A percentile compares a stretch with the other conserved stretches of the same genome.
These are phyloP conservation scores for Tapera naevia DNA, from an alignment of 2,797 vertebrate species.

Conservation along the genomic window DNA sequence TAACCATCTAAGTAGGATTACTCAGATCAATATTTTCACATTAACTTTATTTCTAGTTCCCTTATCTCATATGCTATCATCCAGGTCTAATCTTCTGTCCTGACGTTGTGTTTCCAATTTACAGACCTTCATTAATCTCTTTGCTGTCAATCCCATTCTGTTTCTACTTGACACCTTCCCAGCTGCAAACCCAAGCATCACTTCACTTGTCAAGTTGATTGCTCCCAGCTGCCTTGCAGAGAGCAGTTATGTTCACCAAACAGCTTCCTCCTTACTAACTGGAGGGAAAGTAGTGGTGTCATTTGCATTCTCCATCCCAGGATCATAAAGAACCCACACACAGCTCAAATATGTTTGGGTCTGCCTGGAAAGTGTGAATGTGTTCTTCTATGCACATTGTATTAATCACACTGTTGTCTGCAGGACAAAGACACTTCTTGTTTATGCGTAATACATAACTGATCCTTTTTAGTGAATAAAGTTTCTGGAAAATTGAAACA, in stretches of 20 bases:
- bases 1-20: background rate
- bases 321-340: background rate
- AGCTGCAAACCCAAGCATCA: background rate
- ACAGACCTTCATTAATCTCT: background rate
- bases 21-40: background rate
- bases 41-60: slow-evolving; percentile 11
- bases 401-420: background rate
- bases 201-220: background rate
- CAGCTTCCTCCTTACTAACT: background rate
- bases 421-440: background rate
- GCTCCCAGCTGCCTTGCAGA: background rate
- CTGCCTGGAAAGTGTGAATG: background rate
- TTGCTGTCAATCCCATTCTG: background rate
- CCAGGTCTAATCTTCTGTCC: background rate
- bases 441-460: background rate
- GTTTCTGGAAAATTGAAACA: background rate
- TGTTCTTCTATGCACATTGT: background rate
- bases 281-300: background rate
- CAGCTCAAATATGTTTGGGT: background rate
- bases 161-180: background rate
- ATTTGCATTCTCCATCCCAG: background rate
- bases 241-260: background rate
- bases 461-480: background rate
- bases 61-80: background rate
- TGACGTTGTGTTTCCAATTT: background rate